Conservation (phyloP, 2,113 vertebrate genomes). For the Nothocercus nigrocapillus region DNA sequence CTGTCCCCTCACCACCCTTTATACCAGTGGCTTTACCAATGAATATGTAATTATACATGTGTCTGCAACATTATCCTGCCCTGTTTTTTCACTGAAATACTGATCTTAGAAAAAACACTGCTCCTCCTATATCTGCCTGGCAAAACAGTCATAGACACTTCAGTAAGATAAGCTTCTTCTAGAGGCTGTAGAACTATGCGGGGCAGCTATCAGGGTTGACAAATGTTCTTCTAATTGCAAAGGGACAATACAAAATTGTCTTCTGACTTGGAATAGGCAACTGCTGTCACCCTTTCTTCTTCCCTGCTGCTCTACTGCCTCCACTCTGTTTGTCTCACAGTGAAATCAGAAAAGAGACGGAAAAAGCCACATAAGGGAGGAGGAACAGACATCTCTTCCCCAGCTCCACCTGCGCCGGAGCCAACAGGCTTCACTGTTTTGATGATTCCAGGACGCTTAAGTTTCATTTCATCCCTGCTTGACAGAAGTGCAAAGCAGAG, state of each 20-base stretch:
- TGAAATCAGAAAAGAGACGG: conserved; percentile 27
- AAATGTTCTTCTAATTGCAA: conserved; percentile 27
- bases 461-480: conserved; percentile 13
- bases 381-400: conserved; percentile 6
- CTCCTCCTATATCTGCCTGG: neutral
- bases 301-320: conserved; percentile 58
- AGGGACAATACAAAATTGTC: conserved; percentile 1
- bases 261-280: conserved; percentile 1
- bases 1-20: neutral
- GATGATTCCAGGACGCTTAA: neutral
- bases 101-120: neutral
- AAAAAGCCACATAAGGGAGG: neutral
- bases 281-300: neutral
- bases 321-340: conserved; percentile 49
- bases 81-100: neutral
- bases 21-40: neutral
- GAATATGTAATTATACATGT: neutral
- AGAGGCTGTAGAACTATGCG: neutral
- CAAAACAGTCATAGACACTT: neutral
- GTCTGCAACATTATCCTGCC: neutral
- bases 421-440: conserved; percentile 23
- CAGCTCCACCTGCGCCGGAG: conserved; percentile 35
- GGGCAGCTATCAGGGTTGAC: conserved; percentile 6
- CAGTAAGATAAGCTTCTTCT: neutral
- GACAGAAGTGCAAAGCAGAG: neutral